Percentiles rank a stretch among this genome's conserved stretches.
Evolutionary conservation across 2,888 invertebrate genomes (phyloP).

Genomic region (Pyrrhia umbra): DNA sequence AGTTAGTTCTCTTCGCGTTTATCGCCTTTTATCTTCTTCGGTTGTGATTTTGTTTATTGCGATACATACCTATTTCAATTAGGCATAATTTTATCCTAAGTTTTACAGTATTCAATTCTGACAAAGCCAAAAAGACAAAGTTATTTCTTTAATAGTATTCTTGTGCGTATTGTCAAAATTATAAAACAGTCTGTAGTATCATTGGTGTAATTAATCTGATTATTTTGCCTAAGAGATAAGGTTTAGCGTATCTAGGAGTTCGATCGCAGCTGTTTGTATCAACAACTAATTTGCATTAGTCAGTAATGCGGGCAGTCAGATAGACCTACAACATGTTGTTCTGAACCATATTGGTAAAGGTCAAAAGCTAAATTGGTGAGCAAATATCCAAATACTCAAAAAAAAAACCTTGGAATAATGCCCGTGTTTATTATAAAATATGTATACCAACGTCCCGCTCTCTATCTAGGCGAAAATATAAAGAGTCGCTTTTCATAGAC

Average conservation of each 20-base stretch:
- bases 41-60: conserved; percentile 63
- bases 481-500: too few species aligned
- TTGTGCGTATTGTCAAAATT: not conserved
- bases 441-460: too few species aligned
- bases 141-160: too few species aligned
- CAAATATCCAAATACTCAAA: not conserved
- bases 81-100: too few species aligned
- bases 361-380: not conserved
- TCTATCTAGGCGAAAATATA: too few species aligned
- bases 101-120: too few species aligned
- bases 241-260: not conserved
- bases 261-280: not conserved
- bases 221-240: conserved; percentile 11
- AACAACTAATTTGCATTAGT: conserved; percentile 28
- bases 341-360: not conserved
- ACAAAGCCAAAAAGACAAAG: too few species aligned
- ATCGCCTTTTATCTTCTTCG: conserved; percentile 82
- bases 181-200: not conserved
- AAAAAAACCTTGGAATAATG: too few species aligned
- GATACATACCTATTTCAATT: not conserved
- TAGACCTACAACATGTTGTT: not conserved
- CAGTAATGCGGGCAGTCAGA: not conserved
- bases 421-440: too few species aligned
- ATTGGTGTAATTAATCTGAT: not conserved
- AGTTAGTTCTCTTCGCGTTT: conserved; percentile 84